Conservation (phyloP, 2,888 invertebrate species). For the Drosophila hamatofila region DNA sequence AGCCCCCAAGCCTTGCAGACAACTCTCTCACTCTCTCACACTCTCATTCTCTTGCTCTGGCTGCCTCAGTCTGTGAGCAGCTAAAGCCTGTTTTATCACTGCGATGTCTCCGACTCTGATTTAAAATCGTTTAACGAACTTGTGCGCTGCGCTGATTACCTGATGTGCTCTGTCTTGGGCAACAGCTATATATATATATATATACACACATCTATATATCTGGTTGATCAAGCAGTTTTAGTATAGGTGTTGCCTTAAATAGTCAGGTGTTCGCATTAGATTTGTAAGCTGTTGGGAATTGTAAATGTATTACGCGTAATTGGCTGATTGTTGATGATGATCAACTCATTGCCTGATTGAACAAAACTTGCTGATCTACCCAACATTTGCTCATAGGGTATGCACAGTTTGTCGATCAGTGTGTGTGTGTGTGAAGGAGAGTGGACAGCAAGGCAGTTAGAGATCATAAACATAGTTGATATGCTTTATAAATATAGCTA, state of each 20-base stretch:
- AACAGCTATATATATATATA: not conserved
- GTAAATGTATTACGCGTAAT: slow-evolving; percentile 17
- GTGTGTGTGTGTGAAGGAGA: not conserved
- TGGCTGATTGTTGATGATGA: slow-evolving; percentile 16
- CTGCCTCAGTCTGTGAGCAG: slow-evolving; percentile 5
- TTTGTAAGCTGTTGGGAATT: not conserved
- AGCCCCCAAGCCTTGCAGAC: slow-evolving; percentile 20
- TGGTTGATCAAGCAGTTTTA: not conserved
- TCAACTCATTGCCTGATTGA: not conserved
- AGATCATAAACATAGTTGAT: too few relatives aligned
- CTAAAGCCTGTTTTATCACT: slow-evolving; percentile 59
- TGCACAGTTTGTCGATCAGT: not conserved
- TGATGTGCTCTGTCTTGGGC: not conserved
- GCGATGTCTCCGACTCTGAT: slow-evolving; percentile 58
- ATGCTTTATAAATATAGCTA: not conserved
- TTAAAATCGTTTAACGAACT: slow-evolving; percentile 74
- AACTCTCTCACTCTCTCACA: not conserved
- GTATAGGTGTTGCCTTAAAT: not conserved
- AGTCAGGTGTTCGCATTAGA: not conserved
- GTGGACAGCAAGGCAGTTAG: not conserved
- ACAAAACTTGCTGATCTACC: not conserved
- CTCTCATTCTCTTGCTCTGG: not conserved
- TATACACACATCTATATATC: not conserved
- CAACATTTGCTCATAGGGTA: not conserved
- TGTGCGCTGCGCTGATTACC: slow-evolving; percentile 54